Percentiles rank a stretch among this genome's conserved stretches.
These are phyloP conservation scores for Pterocles burchelli DNA, from an alignment of 2,113 vertebrate genomes.

Conservation along the genomic window DNA sequence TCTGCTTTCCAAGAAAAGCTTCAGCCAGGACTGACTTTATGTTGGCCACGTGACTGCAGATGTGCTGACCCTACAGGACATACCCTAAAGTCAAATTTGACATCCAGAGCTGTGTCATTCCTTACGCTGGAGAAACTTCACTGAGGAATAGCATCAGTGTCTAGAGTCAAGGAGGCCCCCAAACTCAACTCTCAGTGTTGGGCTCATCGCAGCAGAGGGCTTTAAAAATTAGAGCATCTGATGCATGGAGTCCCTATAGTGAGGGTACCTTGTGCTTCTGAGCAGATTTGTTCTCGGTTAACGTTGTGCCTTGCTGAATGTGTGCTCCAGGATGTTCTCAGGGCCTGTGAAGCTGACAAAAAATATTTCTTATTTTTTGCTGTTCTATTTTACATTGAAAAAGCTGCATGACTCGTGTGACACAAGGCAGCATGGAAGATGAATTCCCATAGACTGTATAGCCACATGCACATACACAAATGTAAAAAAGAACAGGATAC, in stretches of 20 bases:
- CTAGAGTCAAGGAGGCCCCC: neutral
- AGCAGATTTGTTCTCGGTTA: neutral
- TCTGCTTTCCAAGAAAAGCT: neutral
- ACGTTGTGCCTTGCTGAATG: neutral
- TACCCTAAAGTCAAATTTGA: neutral
- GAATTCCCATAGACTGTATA: fast-evolving
- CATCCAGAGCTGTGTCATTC: neutral
- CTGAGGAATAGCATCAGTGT: neutral
- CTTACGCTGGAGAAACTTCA: neutral
- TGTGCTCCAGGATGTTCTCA: neutral
- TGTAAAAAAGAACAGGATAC: neutral
- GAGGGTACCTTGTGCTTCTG: neutral
- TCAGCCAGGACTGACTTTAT: neutral
- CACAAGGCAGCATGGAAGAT: neutral
- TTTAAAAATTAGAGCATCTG: neutral
- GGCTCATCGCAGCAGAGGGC: neutral
- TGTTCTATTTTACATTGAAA: neutral
- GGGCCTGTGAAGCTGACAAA: neutral
- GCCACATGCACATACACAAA: neutral
- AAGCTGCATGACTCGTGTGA: neutral
- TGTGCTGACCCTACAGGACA: neutral
- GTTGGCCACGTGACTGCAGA: neutral
- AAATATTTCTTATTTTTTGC: neutral
- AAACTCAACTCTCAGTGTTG: neutral
- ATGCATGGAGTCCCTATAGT: neutral